Evolutionary conservation across 1,140 invertebrate genomes (phyloP), one percentile per base, ranked within the genome.

Genomic region (Copidosoma floridanum): DNA sequence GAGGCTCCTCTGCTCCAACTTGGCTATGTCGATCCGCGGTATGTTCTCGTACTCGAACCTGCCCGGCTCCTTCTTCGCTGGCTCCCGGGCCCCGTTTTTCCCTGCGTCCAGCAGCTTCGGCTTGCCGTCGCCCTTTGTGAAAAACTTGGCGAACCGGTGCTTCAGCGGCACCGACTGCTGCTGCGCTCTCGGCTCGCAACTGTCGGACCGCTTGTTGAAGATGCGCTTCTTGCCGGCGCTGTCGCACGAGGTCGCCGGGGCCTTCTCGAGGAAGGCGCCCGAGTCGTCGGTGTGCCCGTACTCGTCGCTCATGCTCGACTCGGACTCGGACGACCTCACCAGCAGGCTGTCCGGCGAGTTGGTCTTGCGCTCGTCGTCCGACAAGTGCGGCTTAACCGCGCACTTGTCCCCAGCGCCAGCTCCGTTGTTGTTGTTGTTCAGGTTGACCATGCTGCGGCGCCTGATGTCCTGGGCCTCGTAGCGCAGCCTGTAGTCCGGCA

Each of bases 1-100:
- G 12, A 10, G 67, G 43, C 27, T 71, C 70, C 53, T 20, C 24
- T 78, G 77, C 12, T 79, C 77, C 6, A 80, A 38, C 27, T 72
- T 77, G 2, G 74, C 71, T 6, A 80, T 54, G 18, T 81, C 78
- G 55, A 80, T 78, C n/a, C 79, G 65, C 0, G 79, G 79, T 23
- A 81, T 81, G 46, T 81, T 80, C 38, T 81, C 79, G 29, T 80
- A 81, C 2, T 81, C 78, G 44, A 71, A 79, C 54, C 67, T 73
- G n/a, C 50, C 32, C 3, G 54, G 20, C 29, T 71, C 68, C 5
- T 72, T 63, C 8, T 74, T 65, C n/a, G n/a, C n/a, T n/a, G n/a
- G n/a, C n/a, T n/a, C n/a, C n/a, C n/a, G n/a, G 18, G 43, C 18
- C 1, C 8, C 47, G 1, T 8, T 3, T n/a, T 48, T 24, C 21